Evolutionary conservation across 2,797 vertebrate genomes (phyloP).

Genomic region (Siniperca obscura): DNA sequence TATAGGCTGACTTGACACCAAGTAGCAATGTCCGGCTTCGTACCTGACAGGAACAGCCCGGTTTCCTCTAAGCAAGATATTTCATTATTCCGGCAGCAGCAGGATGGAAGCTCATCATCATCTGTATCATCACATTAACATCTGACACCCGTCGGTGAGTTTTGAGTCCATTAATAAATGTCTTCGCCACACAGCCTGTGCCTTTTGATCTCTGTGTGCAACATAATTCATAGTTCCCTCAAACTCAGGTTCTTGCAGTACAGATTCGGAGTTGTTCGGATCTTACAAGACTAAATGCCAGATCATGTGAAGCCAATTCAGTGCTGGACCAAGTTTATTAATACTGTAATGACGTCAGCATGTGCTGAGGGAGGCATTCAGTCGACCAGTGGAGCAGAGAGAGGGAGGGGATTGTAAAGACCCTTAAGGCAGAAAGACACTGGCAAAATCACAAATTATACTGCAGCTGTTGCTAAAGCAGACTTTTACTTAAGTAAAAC

Average conservation of each 20-base stretch:
- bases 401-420: background rate
- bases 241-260: background rate
- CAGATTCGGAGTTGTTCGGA: background rate
- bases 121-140: constrained; percentile 27
- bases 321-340: constrained; percentile 20
- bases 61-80: constrained; percentile 25
- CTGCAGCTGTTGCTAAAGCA: background rate
- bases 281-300: background rate
- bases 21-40: constrained; percentile 51
- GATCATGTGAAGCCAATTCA: constrained; percentile 28
- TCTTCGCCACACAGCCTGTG: constrained; percentile 6
- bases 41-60: constrained; percentile 22
- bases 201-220: background rate
- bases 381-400: background rate
- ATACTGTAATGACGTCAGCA: constrained; percentile 49
- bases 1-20: background rate
- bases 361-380: background rate
- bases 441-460: background rate
- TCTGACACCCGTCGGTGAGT: constrained; percentile 76
- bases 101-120: constrained; percentile 58
- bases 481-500: too few species aligned
- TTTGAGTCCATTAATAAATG: background rate
- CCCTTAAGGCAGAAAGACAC: background rate
- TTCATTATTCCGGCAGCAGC: background rate
- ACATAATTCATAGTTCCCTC: background rate